A percentile compares a stretch with the other conserved stretches of the same genome.
phyloP scores from a whole-genome alignment of 2,888 invertebrate genomes.

The Drosophila multiciliata region DNA sequence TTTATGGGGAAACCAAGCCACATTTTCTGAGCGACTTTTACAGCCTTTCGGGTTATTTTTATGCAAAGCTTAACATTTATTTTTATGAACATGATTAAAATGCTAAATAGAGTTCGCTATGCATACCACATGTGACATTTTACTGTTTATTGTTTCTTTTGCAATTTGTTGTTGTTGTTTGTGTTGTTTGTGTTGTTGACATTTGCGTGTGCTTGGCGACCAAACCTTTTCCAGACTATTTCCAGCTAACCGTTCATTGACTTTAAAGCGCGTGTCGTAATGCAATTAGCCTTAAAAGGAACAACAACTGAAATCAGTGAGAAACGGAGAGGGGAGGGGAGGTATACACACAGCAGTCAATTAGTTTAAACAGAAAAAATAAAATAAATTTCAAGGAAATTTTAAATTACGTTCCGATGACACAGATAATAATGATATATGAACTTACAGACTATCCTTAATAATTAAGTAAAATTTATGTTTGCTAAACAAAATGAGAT shows the following conservation, averaged over 20 bases:
- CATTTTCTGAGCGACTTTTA: constrained; percentile 24
- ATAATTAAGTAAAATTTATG: constrained; percentile 45
- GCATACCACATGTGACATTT: constrained; percentile 59
- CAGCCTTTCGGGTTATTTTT: constrained; percentile 14
- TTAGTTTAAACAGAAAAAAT: constrained; percentile 39
- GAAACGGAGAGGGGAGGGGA: constrained; percentile 54
- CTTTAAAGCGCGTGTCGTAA: constrained; percentile 76
- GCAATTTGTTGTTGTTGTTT: constrained; percentile 47
- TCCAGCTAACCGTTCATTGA: constrained; percentile 67
- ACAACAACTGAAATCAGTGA: constrained; percentile 52
- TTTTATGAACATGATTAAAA: constrained; percentile 47
- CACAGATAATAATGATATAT: constrained; percentile 13
- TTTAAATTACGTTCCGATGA: constrained; percentile 41
- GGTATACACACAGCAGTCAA: constrained; percentile 43
- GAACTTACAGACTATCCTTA: constrained; percentile 11
- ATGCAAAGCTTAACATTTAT: constrained; percentile 30
- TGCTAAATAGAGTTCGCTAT: constrained; percentile 20
- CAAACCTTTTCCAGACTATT: constrained; percentile 22
- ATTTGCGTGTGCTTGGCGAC: constrained; percentile 69
- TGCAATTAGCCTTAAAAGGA: constrained; percentile 71
- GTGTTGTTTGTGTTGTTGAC: constrained; percentile 39
- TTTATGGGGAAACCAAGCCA: neutral
- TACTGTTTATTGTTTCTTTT: constrained; percentile 52
- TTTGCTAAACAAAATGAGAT: constrained; percentile 37
- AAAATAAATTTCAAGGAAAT: constrained; percentile 3